Conservation (phyloP, 2,888 invertebrate species). For the Lutraria lutraria region DNA sequence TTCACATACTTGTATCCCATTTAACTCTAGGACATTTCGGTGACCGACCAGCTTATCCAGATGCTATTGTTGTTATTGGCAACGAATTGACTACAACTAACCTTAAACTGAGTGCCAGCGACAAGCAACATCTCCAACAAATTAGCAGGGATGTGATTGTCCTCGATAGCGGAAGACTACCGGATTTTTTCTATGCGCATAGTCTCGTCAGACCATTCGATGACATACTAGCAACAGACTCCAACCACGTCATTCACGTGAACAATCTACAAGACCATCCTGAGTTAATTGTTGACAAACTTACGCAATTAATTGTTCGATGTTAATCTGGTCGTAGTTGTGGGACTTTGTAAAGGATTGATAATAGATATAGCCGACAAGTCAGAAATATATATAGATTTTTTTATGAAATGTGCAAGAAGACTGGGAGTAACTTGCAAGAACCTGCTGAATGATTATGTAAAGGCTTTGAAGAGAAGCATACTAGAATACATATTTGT, state of each 20-base stretch:
- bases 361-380: no score
- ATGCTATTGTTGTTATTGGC: conserved; percentile 57
- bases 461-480: no score
- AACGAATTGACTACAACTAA: background rate
- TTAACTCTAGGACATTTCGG: conserved; percentile 1
- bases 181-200: background rate
- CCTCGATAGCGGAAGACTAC: conserved; percentile 29
- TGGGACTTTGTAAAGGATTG: no score
- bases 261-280: no score
- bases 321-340: background rate
- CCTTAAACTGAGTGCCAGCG: background rate
- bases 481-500: no score
- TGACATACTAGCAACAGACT: conserved; percentile 27
- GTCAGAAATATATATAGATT: no score
- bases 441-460: no score
- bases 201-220: background rate
- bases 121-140: conserved; percentile 19
- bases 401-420: no score
- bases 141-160: conserved; percentile 53
- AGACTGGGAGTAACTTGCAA: no score
- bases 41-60: conserved; percentile 46
- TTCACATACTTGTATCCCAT: conserved; percentile 42
- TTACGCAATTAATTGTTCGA: background rate
- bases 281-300: background rate
- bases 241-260: background rate